Evolutionary conservation across 2,113 vertebrate species (phyloP).

Genomic region (Coptodon bakossiorum): DNA sequence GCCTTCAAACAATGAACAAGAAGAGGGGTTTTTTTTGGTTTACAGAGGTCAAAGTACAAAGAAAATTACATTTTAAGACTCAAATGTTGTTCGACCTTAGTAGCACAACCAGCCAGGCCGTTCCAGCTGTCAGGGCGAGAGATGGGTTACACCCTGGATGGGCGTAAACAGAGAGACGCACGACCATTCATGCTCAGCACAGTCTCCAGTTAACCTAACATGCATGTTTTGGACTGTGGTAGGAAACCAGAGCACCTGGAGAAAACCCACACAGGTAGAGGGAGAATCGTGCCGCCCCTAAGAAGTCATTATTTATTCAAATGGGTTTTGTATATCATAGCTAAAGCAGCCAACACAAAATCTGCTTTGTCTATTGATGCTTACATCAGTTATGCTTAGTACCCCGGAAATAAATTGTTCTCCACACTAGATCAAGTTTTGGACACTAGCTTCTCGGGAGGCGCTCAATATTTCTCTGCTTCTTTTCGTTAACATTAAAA

Average conservation of each 20-base stretch:
- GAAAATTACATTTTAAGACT: fast-evolving
- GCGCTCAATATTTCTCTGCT: neutral
- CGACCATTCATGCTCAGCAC: neutral
- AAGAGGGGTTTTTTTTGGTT: neutral
- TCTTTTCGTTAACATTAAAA: neutral
- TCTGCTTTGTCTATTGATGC: neutral
- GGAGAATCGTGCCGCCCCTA: neutral
- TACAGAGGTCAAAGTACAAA: neutral
- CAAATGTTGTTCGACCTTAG: neutral
- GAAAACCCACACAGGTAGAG: neutral
- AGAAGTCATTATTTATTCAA: neutral
- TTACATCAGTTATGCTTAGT: neutral
- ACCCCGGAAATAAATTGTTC: neutral
- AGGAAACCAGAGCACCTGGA: neutral
- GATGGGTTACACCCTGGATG: neutral
- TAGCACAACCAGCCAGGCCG: neutral
- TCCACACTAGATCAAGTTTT: neutral
- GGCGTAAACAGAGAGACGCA: neutral
- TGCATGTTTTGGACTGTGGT: neutral
- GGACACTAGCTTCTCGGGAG: neutral
- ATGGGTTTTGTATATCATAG: neutral
- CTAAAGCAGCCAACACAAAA: neutral
- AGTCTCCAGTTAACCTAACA: neutral
- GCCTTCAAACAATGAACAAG: neutral
- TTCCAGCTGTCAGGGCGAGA: neutral